Evolutionary conservation across 1,140 invertebrate genomes (phyloP), one percentile per base, ranked within the genome.

Genomic region (Augochlora pura): DNA sequence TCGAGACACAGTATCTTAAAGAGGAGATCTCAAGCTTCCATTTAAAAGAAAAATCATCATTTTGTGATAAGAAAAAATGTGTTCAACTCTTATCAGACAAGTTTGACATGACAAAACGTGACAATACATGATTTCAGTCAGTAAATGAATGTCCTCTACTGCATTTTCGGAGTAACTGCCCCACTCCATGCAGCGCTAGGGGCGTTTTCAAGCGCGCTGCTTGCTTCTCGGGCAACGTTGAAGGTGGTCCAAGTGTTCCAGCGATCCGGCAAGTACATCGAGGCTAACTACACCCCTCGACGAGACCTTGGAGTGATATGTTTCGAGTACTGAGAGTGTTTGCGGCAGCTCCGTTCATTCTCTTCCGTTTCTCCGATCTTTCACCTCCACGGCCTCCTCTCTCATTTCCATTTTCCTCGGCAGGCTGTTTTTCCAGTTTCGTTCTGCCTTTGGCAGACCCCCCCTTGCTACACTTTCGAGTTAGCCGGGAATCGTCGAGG

Each of bases 241-340:
- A 39, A 78, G 68, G 60, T 64, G 60, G 46, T 27, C 68, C 60
- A 25, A 16, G 27, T 52, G 42, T 70, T 77, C 18, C 59, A 71
- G 10, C 59, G 59, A 77, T 70, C 75, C 75, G 32, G 38, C 60
- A 46, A 49, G 76, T 78, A 46, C 76, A 72, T 54, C 76, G 42
- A 72, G 68, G 64, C 65, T 80, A 81, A 77, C 68, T 85, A 71
- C 72, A 77, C 77, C 84, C 38, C 46, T 69, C 60, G 46, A 52
- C 63, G 65, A 72, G 72, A 69, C 77, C 73, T 63, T 66, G 65
- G 27, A 83, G 63, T 27, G 66, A 83, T 62, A 54, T 62, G 81
- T 76, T 60, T 39, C 57, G 46, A 71, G 74, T 6, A n/a, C 62
- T 46, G 12, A 21, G 64, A 77, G 76, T 73, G 81, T 80, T 83